Percentiles rank a stretch among this genome's conserved stretches.
phyloP scores from a whole-genome alignment of 2,113 vertebrate species.

The Thamnophis sirtalis region DNA sequence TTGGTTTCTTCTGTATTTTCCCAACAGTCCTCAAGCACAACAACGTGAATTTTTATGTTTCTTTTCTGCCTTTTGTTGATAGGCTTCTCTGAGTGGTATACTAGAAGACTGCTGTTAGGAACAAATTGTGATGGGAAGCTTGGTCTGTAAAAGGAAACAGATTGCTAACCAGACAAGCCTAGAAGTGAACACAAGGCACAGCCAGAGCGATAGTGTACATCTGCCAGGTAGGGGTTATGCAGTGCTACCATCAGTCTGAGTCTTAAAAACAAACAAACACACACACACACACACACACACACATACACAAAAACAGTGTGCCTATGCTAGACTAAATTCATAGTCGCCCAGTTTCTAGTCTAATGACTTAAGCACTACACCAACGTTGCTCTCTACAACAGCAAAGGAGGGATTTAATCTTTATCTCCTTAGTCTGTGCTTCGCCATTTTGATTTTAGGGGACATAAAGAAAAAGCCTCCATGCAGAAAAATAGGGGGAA shows the following conservation, averaged over 20 bases:
- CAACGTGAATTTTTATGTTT: neutral
- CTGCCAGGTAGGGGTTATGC: conserved; percentile 18
- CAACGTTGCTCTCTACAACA: neutral
- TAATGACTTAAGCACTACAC: neutral
- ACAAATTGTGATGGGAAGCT: conserved; percentile 56
- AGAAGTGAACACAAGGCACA: fast-evolving
- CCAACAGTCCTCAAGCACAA: neutral
- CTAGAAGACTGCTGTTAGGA: neutral
- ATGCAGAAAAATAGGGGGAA: neutral
- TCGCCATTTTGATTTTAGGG: neutral
- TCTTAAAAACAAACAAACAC: neutral
- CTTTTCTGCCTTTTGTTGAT: conserved; percentile 20
- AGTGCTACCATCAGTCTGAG: neutral
- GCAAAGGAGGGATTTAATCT: neutral
- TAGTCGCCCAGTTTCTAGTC: neutral
- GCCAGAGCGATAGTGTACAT: fast-evolving
- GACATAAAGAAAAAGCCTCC: neutral
- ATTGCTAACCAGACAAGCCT: fast-evolving
- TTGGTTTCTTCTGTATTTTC: neutral
- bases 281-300: neutral
- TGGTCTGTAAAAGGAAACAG: conserved; percentile 51
- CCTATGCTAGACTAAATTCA: neutral
- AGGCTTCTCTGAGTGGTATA: neutral
- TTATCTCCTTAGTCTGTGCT: neutral
- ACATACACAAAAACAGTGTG: neutral